Evolutionary conservation across 2,113 vertebrate species (phyloP), one percentile per base, ranked within the genome.

Genomic region (Variabilichromis moorii): DNA sequence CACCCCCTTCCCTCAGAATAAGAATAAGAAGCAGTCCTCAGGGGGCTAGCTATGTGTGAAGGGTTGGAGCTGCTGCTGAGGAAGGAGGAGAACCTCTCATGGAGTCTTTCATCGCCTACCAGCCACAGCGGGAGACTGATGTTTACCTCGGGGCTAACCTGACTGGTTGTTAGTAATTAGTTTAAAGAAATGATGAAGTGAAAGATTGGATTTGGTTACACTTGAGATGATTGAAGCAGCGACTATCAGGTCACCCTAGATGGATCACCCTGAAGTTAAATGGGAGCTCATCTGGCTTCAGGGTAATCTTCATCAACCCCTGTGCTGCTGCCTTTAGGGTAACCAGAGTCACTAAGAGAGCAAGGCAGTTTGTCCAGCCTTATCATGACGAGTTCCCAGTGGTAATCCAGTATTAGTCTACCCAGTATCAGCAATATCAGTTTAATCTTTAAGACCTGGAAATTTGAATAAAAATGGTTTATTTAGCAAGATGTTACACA

Each of bases 71-170:
- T 73, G 80, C 61, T 79, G 85, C 83, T 68, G 76, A 50, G 57
- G 7, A 50, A 35, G 47, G 84, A 80, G 37, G 8, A 6, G 47
- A 87, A 51, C 19, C 76, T 87, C 80, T 80, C 2, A 3, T 66
- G n/a, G 80, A 88, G 51, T 83, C 89, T 90, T 84, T 76, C 80
- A 89, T 90, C 59, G 66, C 55, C 85, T 19, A 59, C 45, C 40
- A 31, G 57, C n/a, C 59, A 33, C 85, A 5, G 3, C 2, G 31
- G 6, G 7, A 76, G 85, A 55, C 61, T 54, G 59, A 76, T n/a
- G 17, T 78, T 53, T 37, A 86, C 78, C 21, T 55, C 61, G 5
- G 31, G 83, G 87, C 71, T 21, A 37, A 68, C 7, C 61, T 37
- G 33, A 51, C 61, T 9, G 63, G 53, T 54, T 53, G n/a, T 13